These are phyloP conservation scores for Aythya fuligula DNA, from an alignment of 2,797 vertebrate species.

Conservation along the genomic window DNA sequence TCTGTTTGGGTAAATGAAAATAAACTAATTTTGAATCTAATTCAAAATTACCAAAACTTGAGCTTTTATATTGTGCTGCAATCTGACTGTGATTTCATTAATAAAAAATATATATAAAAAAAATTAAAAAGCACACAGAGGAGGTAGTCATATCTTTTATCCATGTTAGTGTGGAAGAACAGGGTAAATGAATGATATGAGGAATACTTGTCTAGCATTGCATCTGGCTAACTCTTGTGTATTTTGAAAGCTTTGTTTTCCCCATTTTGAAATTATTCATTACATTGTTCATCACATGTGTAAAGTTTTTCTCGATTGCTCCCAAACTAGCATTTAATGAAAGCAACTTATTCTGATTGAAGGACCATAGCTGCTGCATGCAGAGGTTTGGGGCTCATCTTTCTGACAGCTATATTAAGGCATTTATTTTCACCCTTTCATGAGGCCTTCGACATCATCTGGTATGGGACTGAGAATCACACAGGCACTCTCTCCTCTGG, in stretches of 20 bases:
- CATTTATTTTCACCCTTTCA: constrained; percentile 35
- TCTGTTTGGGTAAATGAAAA: background rate
- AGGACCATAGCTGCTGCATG: background rate
- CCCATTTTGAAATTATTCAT: constrained; percentile 17
- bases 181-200: background rate
- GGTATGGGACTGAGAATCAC: background rate
- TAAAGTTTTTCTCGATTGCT: background rate
- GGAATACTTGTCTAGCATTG: background rate
- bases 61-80: background rate
- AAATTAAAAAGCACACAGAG: background rate
- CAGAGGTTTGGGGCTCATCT: background rate
- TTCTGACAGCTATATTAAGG: constrained; percentile 27
- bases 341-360: constrained; percentile 58
- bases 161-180: background rate
- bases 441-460: background rate
- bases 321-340: constrained; percentile 19
- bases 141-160: background rate
- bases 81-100: background rate
- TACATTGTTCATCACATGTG: background rate
- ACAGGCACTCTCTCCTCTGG: background rate
- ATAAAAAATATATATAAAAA: background rate
- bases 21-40: background rate
- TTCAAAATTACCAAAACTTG: background rate
- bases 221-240: background rate
- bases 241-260: background rate